Base-by-base conservation (phyloP, 2,888 invertebrate species). In the Volucella bombylans region DNA sequence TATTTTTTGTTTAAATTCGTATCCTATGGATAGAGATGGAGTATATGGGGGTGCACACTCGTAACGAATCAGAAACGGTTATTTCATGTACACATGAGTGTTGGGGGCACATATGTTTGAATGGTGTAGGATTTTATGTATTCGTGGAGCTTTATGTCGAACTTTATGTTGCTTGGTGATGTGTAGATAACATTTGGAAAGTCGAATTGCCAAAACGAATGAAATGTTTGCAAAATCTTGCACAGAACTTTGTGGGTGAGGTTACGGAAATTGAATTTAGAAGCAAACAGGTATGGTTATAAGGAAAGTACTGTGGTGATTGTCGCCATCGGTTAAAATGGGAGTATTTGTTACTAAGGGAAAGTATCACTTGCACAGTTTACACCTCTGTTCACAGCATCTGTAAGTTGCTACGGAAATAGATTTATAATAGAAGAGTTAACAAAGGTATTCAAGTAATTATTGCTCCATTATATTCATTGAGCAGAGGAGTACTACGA, bases 61-160 rank as follows among this genome's bases (percentile, higher is more conserved):
- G 76, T 55, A 81, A 85, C 85, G 85, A 85, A 85, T 85, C 85
- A 85, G 77, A 85, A 81, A 68, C 62, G 72, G 76, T 72, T 85
- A 76, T 85, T 80, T 68, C 67, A 68, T 76, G 50, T 83, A 80
- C 69, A 80, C 64, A 82, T 83, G 80, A 65, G 74, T 49, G 64
- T 54, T 72, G 45, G 69, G 31, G 38, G 68, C 65, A 83, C 74
- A 83, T 80, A 80, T 83, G 77, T 77, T 62, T 68, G 54, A 47
- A 65, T 38, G 57, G 59, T 61, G 73, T 50, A 50, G 12, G 38
- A 39, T 52, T 43, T 71, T 71, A 67, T 67, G 23, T 72, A 54
- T 43, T 64, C 14, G 59, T 18, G 52, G 39, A 72, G 72, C 72
- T 72, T 73, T 78, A 65, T 71, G 72, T 78, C 47, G 1, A 49